Conservation (phyloP, 2,888 invertebrate genomes). For the Caenorhabditis sulstoni region DNA sequence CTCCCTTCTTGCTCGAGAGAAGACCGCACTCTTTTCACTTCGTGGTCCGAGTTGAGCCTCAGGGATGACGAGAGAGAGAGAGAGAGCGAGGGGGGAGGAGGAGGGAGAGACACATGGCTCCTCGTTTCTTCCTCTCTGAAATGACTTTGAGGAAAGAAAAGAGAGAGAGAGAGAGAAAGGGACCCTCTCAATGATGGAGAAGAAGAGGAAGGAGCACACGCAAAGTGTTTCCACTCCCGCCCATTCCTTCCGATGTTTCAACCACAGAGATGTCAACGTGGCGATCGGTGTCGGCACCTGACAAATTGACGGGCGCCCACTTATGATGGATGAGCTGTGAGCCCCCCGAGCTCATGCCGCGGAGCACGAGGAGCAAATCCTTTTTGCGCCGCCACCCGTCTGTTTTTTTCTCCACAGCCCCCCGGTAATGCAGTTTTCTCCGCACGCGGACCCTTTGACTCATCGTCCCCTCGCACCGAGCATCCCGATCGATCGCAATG, state of each 20-base stretch:
- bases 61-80: constrained; percentile 17
- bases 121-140: constrained; percentile 28
- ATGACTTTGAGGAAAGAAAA: constrained; percentile 42
- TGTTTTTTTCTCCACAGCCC: not conserved
- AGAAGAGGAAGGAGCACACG: not conserved
- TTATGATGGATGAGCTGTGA: constrained; percentile 44
- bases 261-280: constrained; percentile 19
- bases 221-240: constrained; percentile 2
- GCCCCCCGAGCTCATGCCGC: not conserved
- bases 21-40: constrained; percentile 28
- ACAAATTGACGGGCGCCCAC: constrained; percentile 29
- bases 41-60: constrained; percentile 41
- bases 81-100: constrained; percentile 4
- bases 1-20: not conserved
- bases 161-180: not conserved
- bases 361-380: not conserved
- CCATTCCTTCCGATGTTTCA: constrained; percentile 1
- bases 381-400: not conserved
- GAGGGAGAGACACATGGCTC: not conserved
- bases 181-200: not conserved
- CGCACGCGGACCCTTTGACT: too few species aligned
- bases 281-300: constrained; percentile 19
- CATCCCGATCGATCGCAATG: not conserved
- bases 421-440: not conserved
- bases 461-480: not conserved